Evolutionary conservation across 1,140 invertebrate species (phyloP), one percentile per base, ranked within the genome.

Genomic region (Heliothis virescens): DNA sequence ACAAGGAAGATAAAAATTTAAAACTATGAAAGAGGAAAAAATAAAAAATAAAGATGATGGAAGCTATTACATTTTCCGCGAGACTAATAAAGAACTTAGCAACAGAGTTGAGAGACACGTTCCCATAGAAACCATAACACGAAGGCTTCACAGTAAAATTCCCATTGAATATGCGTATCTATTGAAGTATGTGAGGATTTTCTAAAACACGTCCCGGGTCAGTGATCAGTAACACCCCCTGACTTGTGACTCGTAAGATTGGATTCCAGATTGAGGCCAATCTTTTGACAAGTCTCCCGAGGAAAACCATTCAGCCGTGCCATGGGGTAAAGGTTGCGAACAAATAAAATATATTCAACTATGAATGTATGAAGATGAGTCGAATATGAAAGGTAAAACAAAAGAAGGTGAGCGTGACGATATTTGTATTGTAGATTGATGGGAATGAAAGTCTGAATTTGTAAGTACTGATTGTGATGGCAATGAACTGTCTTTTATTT

Each of bases 181-280:
- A 65, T 21, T 63, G 47, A 52, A 53, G 73, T 76, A 76, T 53
- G 72, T 50, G 18, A 18, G 47, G 60, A 63, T 63, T 65, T 63
- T 76, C 59, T 76, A 76, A 76, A 76, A 76, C 59, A 76, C 73
- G 48, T 52, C 18, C 26, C 48, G 48, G 73, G 59, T 76, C 73
- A 63, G 47, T 76, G 55, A 60, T 63, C 60, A 63, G 41, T 52
- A 47, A 29, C 72, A 55, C 72, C 60, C 34, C 47, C 47, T 63
- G 73, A 76, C 60, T 76, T 47, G 47, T 76, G 73, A 76, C 59
- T 76, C 60, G 73, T 76, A 76, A 63, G 73, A 76, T 76, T 76
- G 73, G 59, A 76, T 76, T 18, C 55, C 52, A 76, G 59, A 76
- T 63, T 76, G 73, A 34, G 73, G 59, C 47, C 60, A 76, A 76